These are phyloP conservation scores for Psittacara wagleri DNA, from an alignment of 2,113 vertebrate genomes.

Conservation along the genomic window DNA sequence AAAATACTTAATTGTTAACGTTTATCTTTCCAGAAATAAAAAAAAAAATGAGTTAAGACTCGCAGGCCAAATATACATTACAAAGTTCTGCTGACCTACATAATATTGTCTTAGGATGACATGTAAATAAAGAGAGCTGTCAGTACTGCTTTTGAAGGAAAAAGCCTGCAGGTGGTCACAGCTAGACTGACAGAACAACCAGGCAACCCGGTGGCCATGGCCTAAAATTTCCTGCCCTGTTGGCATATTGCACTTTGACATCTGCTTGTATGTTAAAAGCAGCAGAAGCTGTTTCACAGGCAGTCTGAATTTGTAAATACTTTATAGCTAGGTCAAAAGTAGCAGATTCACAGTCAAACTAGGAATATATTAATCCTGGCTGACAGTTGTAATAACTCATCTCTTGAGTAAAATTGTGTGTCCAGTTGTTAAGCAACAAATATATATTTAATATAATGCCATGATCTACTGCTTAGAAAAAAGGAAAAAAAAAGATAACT, in stretches of 20 bases:
- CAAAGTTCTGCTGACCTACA: not conserved
- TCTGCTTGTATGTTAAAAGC: not conserved
- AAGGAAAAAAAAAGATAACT: not conserved
- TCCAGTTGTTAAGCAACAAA: not conserved
- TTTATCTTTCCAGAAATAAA: not conserved
- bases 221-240: not conserved
- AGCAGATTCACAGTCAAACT: not conserved
- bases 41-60: not conserved
- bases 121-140: not conserved
- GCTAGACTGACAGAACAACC: not conserved
- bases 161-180: not conserved
- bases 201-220: not conserved
- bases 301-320: not conserved
- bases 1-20: not conserved
- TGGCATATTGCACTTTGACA: not conserved
- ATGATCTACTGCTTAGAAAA: not conserved
- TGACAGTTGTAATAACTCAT: not conserved
- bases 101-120: not conserved
- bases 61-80: not conserved
- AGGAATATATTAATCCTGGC: not conserved
- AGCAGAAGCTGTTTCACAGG: not conserved
- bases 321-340: not conserved
- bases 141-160: not conserved
- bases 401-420: not conserved
- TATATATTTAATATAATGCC: not conserved